Evolutionary conservation across 2,888 invertebrate genomes (phyloP).

Genomic region (Pegoplata infirma): DNA sequence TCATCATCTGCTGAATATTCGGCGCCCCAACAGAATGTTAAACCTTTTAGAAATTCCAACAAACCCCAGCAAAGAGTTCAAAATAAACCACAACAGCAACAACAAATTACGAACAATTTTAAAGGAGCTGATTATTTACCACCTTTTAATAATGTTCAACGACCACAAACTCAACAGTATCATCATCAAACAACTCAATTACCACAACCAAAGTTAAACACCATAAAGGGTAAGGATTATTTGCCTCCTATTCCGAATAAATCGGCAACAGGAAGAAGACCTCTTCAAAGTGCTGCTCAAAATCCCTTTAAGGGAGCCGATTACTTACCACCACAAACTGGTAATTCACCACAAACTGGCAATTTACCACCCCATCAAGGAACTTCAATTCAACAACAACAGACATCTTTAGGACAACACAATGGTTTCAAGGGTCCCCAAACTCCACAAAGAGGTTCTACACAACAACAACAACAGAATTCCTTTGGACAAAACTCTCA

Average conservation of each 20-base stretch:
- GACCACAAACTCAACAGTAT: too few species aligned
- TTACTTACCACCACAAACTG: constrained; percentile 9
- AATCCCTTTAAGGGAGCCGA: constrained; percentile 9
- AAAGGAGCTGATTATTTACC: too few species aligned
- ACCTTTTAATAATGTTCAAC: too few species aligned
- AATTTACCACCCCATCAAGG: constrained; percentile 62
- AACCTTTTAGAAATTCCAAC: background rate
- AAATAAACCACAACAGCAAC: constrained; percentile 2
- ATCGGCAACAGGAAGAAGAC: background rate
- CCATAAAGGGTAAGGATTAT: background rate
- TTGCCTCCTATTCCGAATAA: constrained; percentile 6
- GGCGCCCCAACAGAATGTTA: background rate
- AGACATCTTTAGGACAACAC: too few species aligned
- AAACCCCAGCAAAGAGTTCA: background rate
- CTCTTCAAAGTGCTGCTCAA: background rate
- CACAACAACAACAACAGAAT: background rate
- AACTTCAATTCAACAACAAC: background rate
- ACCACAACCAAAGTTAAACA: background rate
- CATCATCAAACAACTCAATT: background rate
- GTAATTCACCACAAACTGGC: constrained; percentile 21
- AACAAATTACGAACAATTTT: background rate
- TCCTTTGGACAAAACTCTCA: too few species aligned
- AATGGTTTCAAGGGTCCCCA: constrained; percentile 11
- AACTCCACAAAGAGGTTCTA: constrained; percentile 43
- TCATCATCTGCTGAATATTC: background rate